Conservation (phyloP, 2,113 vertebrate species). For the Nesoenas mayeri region DNA sequence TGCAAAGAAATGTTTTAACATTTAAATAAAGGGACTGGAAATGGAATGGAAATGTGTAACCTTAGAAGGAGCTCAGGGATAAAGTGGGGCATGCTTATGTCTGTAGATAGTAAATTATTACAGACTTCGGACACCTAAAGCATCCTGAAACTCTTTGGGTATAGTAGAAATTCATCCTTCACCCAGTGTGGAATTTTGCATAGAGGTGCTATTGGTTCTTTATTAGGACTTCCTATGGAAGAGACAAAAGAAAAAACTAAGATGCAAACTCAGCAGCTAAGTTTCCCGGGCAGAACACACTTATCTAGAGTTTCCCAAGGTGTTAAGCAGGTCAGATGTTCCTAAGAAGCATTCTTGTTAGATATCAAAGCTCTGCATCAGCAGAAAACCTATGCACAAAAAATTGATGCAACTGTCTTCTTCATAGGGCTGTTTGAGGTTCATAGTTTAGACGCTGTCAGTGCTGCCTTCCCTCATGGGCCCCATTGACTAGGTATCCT, state of each 20-base stretch:
- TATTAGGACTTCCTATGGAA: neutral
- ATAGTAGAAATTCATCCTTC: neutral
- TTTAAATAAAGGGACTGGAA: neutral
- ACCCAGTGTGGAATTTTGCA: neutral
- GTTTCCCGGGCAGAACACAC: neutral
- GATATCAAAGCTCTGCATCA: neutral
- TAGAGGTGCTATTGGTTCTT: neutral
- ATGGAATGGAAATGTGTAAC: neutral
- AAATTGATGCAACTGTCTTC: neutral
- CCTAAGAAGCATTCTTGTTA: neutral
- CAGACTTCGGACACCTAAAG: neutral
- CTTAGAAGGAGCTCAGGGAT: neutral
- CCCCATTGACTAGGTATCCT: neutral
- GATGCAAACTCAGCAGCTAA: neutral
- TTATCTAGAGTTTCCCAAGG: neutral
- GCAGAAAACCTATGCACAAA: neutral
- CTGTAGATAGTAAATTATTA: neutral
- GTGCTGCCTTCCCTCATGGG: neutral
- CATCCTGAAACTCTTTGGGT: neutral
- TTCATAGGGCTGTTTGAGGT: neutral
- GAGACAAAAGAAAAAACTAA: neutral
- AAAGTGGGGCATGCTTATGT: neutral
- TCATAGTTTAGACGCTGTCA: neutral
- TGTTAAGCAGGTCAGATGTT: neutral
- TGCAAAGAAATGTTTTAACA: neutral